A percentile compares a stretch with the other conserved stretches of the same genome.
These are phyloP conservation scores for Drosophila micromelanica DNA, from an alignment of 1,140 invertebrate species.

Conservation along the genomic window DNA sequence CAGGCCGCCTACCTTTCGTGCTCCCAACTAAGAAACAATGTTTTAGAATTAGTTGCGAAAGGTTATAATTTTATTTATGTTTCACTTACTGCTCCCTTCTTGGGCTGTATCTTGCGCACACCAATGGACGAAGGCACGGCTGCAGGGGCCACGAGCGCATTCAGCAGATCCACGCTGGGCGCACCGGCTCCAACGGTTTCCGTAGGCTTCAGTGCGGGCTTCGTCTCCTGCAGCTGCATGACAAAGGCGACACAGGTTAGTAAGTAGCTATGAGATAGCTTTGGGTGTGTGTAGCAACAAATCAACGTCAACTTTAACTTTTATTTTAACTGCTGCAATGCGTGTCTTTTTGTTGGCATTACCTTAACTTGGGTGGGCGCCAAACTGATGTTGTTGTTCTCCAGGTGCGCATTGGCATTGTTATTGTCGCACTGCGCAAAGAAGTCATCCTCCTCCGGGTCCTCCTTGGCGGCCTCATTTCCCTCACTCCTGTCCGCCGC, in stretches of 20 bases:
- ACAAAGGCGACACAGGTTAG: neutral
- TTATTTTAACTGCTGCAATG: conserved; percentile 16
- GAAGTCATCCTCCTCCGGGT: conserved; percentile 90
- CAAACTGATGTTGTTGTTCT: conserved; percentile 67
- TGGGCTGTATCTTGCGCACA: conserved; percentile 87
- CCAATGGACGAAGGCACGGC: conserved; percentile 86
- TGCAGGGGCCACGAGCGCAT: conserved; percentile 56
- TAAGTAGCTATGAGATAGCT: neutral
- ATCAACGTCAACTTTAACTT: conserved; percentile 17
- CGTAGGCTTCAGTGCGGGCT: conserved; percentile 40
- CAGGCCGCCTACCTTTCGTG: conserved; percentile 93
- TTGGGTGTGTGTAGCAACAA: neutral
- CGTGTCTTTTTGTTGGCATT: conserved; percentile 29
- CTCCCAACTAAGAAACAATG: conserved; percentile 87
- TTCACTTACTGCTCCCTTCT: conserved; percentile 87
- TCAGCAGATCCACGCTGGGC: conserved; percentile 84
- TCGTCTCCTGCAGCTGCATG: conserved; percentile 56
- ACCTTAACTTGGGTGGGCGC: conserved; percentile 32
- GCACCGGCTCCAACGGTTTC: conserved; percentile 41
- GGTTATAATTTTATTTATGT: too few relatives aligned
- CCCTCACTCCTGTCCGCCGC: conserved; percentile 84
- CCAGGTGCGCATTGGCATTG: conserved; percentile 66
- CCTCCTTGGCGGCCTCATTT: conserved; percentile 54
- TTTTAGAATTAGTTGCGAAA: neutral
- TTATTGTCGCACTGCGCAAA: conserved; percentile 89